Base-by-base conservation (phyloP, 1,140 invertebrate species). In the Meloidogyne exigua region DNA sequence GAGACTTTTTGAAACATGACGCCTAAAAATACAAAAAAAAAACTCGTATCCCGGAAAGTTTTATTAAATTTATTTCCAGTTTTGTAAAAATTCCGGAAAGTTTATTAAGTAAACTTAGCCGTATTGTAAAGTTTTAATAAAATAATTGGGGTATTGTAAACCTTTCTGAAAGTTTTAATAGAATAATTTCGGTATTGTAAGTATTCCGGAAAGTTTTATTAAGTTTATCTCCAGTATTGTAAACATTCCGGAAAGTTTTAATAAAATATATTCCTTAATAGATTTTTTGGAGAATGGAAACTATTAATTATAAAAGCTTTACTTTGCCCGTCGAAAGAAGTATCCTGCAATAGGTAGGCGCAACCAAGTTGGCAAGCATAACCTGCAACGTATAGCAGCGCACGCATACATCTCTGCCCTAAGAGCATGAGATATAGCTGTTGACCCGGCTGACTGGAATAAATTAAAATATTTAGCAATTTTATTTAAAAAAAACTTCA, bases 361-460 rank as follows among this genome's bases (percentile, higher is more conserved):
- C 7, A 85, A 57, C 18, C 75, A 83, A 1, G 68, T 67, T 11
- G 84, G 85, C 65, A 86, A 66, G 57, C 68, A 71, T 4, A 85
- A 36, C 62, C 72, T 79, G 13, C 67, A 72, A 26, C 81, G 26
- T 11, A 87, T 28, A 11, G 86, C 85, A 15, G 86, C 86, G 49
- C 77, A 69, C 11, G 87, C 77, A 73, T 87, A 87, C 65, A 87
- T 87, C 57, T 87, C 82, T 36, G 85, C 85, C 36, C 83, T 82
- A 7, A 76, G 65, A 18, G 57, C 68, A 63, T 85, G 81, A 12
- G 85, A 74, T 25, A 87, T 71, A 36, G 83, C 84, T 44, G 82
- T 79, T 28, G 82, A 82, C 36, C 85, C 85, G 9, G 85, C 85
- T 18, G 81, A 80, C 76, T 87, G 83, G 36, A 39, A 39, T 39